Base-by-base conservation (phyloP, 2,888 invertebrate species). In the Drosophila basisetae region DNA sequence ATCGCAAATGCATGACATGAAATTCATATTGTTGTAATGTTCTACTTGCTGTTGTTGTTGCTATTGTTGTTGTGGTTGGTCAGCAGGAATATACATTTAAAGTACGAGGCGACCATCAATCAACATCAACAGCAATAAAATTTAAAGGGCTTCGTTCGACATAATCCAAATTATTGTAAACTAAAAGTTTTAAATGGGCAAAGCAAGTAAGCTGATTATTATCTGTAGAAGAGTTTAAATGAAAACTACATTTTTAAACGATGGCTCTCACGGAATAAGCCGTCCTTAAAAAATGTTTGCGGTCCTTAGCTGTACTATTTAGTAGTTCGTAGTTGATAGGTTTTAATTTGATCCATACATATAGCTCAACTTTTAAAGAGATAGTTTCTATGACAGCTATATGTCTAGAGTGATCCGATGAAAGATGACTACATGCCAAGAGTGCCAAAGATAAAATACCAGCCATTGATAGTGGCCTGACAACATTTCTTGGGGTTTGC, bases 1-100 rank as follows among this genome's bases (percentile, higher is more conserved):
- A 53, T 61, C 43, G 47, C 39, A 50, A 56, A 54, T 47, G 60
- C 70, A 56, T 37, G 68, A 37, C 68, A 49, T 61, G 30, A 49
- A 70, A 61, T 55, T 37, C 58, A 61, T 58, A 43, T 59, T 54
- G 50, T 47, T 62, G 56, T 31, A 5, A 31, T 52, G 39, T 33
- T 62, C 50, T 22, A 43, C 33, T 56, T 41, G 50, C 56, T 68
- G 41, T 25, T 43, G 50, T 10, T 18, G 22, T 31, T 53, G 30
- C 28, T 13, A 16, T 37, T 39, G 56, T 35, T 66, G 28, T 9
- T 25, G 35, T 7, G 28, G 16, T 25, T 37, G 56, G 58, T 37
- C 52, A 68, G 16, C 25, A 39, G 65, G 9, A 49, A 41, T 25
- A 10, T 9, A 31, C 31, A 31, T 18, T 31, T 22, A 31, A 35